These are phyloP conservation scores for Nephotettix cincticeps DNA, from an alignment of 1,140 invertebrate species.

Conservation along the genomic window DNA sequence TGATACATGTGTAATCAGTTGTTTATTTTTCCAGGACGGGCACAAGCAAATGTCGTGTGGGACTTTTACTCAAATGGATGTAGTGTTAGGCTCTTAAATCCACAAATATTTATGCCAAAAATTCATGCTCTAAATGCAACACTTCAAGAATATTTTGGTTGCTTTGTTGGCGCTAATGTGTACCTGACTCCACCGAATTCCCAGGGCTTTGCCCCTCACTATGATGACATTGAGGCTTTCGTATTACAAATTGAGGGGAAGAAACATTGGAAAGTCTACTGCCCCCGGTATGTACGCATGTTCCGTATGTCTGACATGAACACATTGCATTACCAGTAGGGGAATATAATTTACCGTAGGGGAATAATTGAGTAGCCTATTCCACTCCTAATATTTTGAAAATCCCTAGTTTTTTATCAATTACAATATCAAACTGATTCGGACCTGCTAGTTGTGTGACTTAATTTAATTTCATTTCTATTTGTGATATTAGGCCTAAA, in stretches of 20 bases:
- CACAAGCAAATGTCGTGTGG: slow-evolving; percentile 80
- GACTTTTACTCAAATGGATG: slow-evolving; percentile 89
- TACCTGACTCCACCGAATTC: slow-evolving; percentile 94
- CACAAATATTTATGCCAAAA: slow-evolving; percentile 77
- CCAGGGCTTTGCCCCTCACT: slow-evolving; percentile 98
- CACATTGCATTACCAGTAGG: no score
- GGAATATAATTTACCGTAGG: no score
- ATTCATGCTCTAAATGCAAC: slow-evolving; percentile 57
- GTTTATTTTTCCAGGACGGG: slow-evolving; percentile 46
- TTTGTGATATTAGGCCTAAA: no score
- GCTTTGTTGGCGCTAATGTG: slow-evolving; percentile 91
- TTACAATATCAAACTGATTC: no score
- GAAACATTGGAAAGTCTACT: slow-evolving; percentile 92
- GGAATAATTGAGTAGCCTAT: no score
- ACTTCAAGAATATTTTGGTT: slow-evolving; percentile 92
- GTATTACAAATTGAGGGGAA: slow-evolving; percentile 94
- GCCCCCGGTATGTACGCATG: slow-evolving; percentile 60
- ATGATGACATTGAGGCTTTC: slow-evolving; percentile 98
- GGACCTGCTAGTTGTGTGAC: no score
- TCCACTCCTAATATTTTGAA: no score
- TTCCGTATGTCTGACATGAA: no score
- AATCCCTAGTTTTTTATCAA: no score
- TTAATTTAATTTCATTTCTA: no score
- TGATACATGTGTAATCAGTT: no score
- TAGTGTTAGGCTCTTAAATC: slow-evolving; percentile 90